phyloP scores from a whole-genome alignment of 2,888 invertebrate genomes.

The Drosophila imparisetae region DNA sequence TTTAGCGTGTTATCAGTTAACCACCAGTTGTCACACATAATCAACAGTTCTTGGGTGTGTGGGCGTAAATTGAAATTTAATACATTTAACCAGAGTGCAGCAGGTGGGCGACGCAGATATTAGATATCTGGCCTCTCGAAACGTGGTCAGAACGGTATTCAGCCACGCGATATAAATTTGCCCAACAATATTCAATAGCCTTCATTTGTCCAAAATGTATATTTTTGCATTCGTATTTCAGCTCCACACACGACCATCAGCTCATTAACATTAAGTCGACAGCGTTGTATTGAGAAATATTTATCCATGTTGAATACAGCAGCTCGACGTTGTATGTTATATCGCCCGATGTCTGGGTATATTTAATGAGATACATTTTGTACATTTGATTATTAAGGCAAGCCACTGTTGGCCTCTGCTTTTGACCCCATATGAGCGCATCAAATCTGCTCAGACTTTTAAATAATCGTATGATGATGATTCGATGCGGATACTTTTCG shows the following conservation, averaged over 20 bases:
- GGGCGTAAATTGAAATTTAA: conserved; percentile 1
- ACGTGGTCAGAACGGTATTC: conserved; percentile 30
- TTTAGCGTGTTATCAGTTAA: conserved; percentile 17
- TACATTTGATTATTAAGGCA: conserved; percentile 42
- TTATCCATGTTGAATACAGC: conserved; percentile 2
- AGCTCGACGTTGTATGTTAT: not conserved
- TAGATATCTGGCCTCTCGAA: not conserved
- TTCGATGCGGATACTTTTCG: not conserved
- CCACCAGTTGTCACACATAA: conserved; percentile 17
- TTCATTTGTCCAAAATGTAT: conserved; percentile 13
- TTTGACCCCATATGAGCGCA: conserved; percentile 27
- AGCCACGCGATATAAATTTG: conserved; percentile 15
- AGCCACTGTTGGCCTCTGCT: conserved; percentile 18
- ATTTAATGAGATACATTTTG: conserved; percentile 23
- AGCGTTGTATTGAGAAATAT: conserved; percentile 17
- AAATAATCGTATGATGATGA: conserved; percentile 32
- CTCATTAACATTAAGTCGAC: conserved; percentile 35
- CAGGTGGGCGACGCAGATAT: conserved; percentile 11
- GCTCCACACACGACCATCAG: conserved; percentile 10
- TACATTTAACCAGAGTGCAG: conserved; percentile 5
- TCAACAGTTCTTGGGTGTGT: conserved; percentile 13
- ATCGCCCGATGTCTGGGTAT: conserved; percentile 31
- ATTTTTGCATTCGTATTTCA: conserved; percentile 5
- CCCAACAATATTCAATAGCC: conserved; percentile 6
- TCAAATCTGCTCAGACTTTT: conserved; percentile 17